These are phyloP conservation scores for Fukomys damarensis DNA, from an alignment of 2,113 vertebrate genomes.

Conservation along the genomic window DNA sequence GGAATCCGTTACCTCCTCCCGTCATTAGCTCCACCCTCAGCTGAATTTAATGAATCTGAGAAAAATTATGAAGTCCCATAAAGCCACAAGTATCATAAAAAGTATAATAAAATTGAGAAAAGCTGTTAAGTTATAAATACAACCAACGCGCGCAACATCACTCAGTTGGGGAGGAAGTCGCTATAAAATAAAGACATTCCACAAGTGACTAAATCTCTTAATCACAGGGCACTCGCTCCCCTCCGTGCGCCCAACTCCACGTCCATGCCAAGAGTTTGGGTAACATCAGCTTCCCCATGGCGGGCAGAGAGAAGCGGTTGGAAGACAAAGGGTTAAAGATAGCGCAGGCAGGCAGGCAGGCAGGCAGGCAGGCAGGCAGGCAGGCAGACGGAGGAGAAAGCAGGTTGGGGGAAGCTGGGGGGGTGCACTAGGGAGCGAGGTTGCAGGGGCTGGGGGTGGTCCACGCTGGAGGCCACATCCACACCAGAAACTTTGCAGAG, in stretches of 20 bases:
- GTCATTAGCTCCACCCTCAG: constrained; percentile 82
- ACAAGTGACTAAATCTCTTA: constrained; percentile 86
- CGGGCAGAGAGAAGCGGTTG: accelerated
- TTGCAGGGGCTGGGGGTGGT: background rate
- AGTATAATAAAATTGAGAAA: constrained; percentile 88
- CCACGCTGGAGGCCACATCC: background rate
- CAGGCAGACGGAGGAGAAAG: background rate
- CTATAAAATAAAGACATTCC: constrained; percentile 87
- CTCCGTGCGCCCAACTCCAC: constrained; percentile 65
- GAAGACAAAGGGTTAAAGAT: background rate
- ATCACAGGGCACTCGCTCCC: constrained; percentile 79
- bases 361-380: background rate
- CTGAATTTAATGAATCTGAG: constrained; percentile 85
- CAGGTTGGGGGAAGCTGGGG: no score
- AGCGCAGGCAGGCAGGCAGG: background rate
- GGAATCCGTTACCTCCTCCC: constrained; percentile 23
- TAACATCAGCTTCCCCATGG: background rate
- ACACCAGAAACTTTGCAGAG: background rate
- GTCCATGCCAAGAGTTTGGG: constrained; percentile 47
- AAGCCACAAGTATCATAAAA: constrained; percentile 88
- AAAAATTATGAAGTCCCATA: constrained; percentile 87
- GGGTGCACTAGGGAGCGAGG: background rate
- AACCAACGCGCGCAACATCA: constrained; percentile 86
- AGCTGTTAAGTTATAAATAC: constrained; percentile 90
- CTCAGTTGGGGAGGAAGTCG: constrained; percentile 84